Conservation (phyloP, 2,888 invertebrate genomes). For the Machimus rusticus region DNA sequence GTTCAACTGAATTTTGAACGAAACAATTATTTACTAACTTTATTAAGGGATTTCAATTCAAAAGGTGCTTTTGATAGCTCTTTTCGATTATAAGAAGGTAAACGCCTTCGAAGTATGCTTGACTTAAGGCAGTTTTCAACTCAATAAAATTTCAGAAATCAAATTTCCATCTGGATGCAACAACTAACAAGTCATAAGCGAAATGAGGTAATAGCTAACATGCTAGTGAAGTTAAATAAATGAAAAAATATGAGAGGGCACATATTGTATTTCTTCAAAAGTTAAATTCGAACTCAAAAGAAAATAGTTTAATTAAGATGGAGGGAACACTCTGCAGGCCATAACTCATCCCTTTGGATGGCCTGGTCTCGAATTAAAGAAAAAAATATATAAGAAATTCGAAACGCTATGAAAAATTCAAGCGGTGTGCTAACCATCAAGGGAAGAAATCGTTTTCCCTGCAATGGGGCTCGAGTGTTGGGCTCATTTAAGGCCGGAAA, state of each 20-base stretch:
- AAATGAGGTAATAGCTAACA: no score
- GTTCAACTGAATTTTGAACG: no score
- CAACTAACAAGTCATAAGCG: no score
- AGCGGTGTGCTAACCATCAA: slow-evolving; percentile 21
- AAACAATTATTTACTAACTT: no score
- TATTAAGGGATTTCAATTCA: no score
- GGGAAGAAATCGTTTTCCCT: slow-evolving; percentile 6
- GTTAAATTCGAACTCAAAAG: neutral
- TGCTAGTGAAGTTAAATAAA: no score
- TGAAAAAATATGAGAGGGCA: neutral
- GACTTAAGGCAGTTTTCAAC: no score
- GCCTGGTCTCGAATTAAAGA: neutral
- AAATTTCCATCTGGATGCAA: no score
- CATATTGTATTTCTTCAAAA: neutral
- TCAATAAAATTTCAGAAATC: no score
- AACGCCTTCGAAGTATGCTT: no score
- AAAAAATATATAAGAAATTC: neutral
- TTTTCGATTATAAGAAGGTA: no score
- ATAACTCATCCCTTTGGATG: slow-evolving; percentile 13
- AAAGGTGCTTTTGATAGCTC: no score
- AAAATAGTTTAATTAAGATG: neutral
- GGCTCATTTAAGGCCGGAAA: slow-evolving; percentile 31
- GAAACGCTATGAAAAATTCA: slow-evolving; percentile 6
- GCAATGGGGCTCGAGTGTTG: neutral
- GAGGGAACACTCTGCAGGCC: neutral